These are phyloP conservation scores for Edolisoma coerulescens DNA, from an alignment of 2,113 vertebrate species.

Conservation along the genomic window DNA sequence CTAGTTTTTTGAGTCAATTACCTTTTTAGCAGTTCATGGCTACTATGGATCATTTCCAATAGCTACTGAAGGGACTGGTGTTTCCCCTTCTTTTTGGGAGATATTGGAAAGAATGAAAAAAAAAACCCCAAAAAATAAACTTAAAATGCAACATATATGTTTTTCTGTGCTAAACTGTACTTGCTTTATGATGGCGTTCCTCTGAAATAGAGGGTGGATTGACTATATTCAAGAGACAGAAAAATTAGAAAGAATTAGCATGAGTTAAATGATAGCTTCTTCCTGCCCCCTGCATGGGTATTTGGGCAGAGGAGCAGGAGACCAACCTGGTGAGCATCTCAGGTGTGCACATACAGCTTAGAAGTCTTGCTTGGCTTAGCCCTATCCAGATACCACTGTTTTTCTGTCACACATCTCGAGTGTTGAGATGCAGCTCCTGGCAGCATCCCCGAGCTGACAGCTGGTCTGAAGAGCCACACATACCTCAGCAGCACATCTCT, in stretches of 20 bases:
- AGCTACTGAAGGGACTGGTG: neutral
- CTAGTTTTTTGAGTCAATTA: neutral
- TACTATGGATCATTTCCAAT: neutral
- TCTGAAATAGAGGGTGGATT: neutral
- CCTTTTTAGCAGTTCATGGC: neutral
- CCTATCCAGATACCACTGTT: neutral
- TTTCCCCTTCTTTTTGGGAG: neutral
- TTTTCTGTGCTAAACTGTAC: neutral
- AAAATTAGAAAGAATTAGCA: neutral
- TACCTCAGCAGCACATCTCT: neutral
- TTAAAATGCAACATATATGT: no score
- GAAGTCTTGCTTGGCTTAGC: neutral
- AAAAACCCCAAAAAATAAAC: fast-evolving
- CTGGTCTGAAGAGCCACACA: neutral
- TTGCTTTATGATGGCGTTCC: neutral
- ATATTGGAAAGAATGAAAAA: neutral
- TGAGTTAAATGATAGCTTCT: neutral
- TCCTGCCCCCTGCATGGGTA: fast-evolving
- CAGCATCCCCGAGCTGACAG: neutral
- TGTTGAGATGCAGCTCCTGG: neutral
- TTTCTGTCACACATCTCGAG: neutral
- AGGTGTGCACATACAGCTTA: fast-evolving
- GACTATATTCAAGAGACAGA: neutral
- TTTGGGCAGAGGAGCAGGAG: neutral
- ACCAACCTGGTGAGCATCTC: neutral